phyloP scores from a whole-genome alignment of 2,888 invertebrate species.

The Drosophila quinaria region DNA sequence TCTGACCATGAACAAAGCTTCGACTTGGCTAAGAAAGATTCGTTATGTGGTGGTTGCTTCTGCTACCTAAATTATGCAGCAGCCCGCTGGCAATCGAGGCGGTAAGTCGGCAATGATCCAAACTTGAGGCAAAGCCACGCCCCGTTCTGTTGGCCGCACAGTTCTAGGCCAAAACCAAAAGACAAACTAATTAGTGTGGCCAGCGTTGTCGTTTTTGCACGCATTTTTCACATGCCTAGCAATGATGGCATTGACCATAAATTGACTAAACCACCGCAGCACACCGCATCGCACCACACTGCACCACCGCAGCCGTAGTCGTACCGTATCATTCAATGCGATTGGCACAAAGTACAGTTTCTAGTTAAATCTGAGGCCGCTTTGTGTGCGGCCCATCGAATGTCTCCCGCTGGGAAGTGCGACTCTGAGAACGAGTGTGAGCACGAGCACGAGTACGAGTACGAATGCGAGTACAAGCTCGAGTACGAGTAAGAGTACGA shows the following conservation, averaged over 20 bases:
- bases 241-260: slow-evolving; percentile 67
- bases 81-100: slow-evolving; percentile 51
- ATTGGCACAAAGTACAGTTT: slow-evolving; percentile 67
- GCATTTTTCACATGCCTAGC: slow-evolving; percentile 69
- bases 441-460: slow-evolving; percentile 25
- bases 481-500: slow-evolving; percentile 15
- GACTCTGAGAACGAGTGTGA: slow-evolving; percentile 23
- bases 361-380: slow-evolving; percentile 67
- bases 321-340: slow-evolving; percentile 42
- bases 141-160: slow-evolving; percentile 26
- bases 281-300: slow-evolving; percentile 6
- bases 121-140: slow-evolving; percentile 31
- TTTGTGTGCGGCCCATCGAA: slow-evolving; percentile 70
- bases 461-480: slow-evolving; percentile 33
- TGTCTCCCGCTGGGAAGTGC: slow-evolving; percentile 56
- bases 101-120: slow-evolving; percentile 33
- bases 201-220: slow-evolving; percentile 55
- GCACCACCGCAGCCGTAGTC: not conserved
- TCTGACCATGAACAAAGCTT: slow-evolving; percentile 36
- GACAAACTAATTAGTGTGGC: slow-evolving; percentile 77
- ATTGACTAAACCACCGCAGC: slow-evolving; percentile 42
- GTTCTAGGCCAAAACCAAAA: slow-evolving; percentile 36
- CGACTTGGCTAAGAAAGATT: slow-evolving; percentile 25
- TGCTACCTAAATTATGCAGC: slow-evolving; percentile 78
- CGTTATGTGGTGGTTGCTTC: slow-evolving; percentile 30